Evolutionary conservation across 2,888 invertebrate species (phyloP), one percentile per base, ranked within the genome.

Genomic region (Dorcus parallelipipedus): DNA sequence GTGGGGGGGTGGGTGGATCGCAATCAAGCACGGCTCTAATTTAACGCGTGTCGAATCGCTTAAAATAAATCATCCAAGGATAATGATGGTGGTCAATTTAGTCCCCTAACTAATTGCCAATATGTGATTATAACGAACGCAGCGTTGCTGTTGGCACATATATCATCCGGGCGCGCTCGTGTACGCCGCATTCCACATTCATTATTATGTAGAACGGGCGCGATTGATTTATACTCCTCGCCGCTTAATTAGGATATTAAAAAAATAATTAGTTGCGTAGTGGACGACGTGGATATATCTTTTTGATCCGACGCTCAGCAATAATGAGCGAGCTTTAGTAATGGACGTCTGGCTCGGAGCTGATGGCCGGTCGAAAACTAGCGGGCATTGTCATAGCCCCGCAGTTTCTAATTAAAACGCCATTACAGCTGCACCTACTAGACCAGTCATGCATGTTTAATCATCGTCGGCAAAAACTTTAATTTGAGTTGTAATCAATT

Each of bases 31-130:
- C 52, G 61, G 65, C 65, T 68, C 73, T 73, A 77, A 77, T 77
- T 76, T 75, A 73, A 74, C 72, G 72, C 72, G 76, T 75, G 73
- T 76, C 73, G 73, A 73, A 75, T 75, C 75, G 75, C 72, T 76
- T 73, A 75, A 75, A 77, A 77, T 77, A 77, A 77, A 77, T 77
- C 76, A 77, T 75, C 76, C 75, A 74, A 75, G 74, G 73, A 76
- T 77, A 77, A 77, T 77, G 76, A 76, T 71, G 76, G 73, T 73
- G 77, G 77, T 77, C 77, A 77, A 77, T 77, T 77, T 77, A 75
- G 76, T 75, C 74, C 75, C 73, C 76, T 73, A 77, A 76, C 76
- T 77, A 77, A 77, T 77, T 77, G 77, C 75, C 76, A 77, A 77
- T 77, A 77, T 76, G 76, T 75, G 76, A 77, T 77, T 77, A 77